Conservation (phyloP, 1,140 invertebrate genomes). For the Drosophila athabasca region DNA sequence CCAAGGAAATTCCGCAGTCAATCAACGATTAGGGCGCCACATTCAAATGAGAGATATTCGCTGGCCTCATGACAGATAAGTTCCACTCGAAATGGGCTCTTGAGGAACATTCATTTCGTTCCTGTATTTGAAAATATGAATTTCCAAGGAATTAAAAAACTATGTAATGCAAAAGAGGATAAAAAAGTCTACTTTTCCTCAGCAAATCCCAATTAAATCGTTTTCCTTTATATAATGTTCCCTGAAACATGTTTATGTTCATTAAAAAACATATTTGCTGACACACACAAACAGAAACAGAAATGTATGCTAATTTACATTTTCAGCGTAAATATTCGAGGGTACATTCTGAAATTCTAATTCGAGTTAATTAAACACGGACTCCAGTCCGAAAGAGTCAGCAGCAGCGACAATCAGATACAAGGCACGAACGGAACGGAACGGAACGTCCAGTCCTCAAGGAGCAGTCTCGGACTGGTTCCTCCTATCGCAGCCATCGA, state of each 20-base stretch:
- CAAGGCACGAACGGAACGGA: slow-evolving; percentile 58
- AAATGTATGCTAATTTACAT: slow-evolving; percentile 21
- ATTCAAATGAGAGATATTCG: slow-evolving; percentile 40
- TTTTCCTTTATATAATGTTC: background rate
- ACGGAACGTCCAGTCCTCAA: background rate
- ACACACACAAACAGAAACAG: background rate
- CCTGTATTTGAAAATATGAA: too few relatives aligned
- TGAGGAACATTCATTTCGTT: too few relatives aligned
- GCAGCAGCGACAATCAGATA: slow-evolving; percentile 63
- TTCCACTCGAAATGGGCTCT: background rate
- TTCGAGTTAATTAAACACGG: slow-evolving; percentile 73
- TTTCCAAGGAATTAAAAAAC: too few relatives aligned
- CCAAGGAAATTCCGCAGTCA: slow-evolving; percentile 44
- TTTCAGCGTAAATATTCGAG: slow-evolving; percentile 32
- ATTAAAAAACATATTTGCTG: slow-evolving; percentile 38
- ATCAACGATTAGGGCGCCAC: slow-evolving; percentile 48
- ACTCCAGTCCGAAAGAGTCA: slow-evolving; percentile 34
- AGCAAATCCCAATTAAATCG: background rate
- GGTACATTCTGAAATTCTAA: slow-evolving; percentile 66
- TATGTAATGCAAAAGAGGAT: background rate
- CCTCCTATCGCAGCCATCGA: slow-evolving; percentile 70
- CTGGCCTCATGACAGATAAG: slow-evolving; percentile 33
- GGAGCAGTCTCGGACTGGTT: slow-evolving; percentile 56
- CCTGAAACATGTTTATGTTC: slow-evolving; percentile 25
- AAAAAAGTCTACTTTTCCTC: too few relatives aligned